phyloP scores from a whole-genome alignment of 2,797 vertebrate species.

The Momotus momota region DNA sequence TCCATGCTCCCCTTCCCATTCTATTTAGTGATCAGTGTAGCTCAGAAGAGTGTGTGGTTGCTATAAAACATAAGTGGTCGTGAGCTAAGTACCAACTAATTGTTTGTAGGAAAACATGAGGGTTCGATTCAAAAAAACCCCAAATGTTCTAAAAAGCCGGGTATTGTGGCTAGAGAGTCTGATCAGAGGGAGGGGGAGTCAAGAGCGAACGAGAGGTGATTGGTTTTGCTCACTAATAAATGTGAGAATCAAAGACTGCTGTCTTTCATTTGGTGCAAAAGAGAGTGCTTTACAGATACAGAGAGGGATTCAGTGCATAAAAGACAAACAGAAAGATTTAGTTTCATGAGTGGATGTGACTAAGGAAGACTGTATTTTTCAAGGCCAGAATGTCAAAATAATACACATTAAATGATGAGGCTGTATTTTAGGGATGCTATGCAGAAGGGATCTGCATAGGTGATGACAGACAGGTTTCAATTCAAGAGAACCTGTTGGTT shows the following conservation, averaged over 20 bases:
- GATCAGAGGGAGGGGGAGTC: not conserved
- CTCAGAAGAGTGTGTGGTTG: not conserved
- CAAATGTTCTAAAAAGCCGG: not conserved
- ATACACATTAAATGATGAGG: not conserved
- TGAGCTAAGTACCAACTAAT: not conserved
- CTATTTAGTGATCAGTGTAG: not conserved
- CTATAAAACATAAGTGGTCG: not conserved
- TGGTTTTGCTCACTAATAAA: not conserved
- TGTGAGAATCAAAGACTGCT: not conserved
- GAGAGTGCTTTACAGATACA: not conserved
- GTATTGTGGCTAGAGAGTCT: not conserved
- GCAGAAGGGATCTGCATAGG: not conserved
- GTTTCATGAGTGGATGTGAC: not conserved
- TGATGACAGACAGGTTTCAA: not conserved
- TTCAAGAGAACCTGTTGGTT: not conserved
- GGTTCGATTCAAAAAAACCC: not conserved
- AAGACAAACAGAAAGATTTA: not conserved
- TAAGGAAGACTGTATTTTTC: not conserved
- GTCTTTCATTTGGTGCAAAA: not conserved
- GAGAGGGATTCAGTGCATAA: not conserved
- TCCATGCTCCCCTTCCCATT: not conserved
- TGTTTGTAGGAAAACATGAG: not conserved
- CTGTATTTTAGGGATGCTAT: not conserved
- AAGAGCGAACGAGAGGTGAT: not conserved
- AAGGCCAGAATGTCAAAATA: not conserved